Percentiles rank a stretch among this genome's conserved stretches.
phyloP scores from a whole-genome alignment of 53 echinoderm and acorn worm genomes.

The Hippasteria phrygiana region DNA sequence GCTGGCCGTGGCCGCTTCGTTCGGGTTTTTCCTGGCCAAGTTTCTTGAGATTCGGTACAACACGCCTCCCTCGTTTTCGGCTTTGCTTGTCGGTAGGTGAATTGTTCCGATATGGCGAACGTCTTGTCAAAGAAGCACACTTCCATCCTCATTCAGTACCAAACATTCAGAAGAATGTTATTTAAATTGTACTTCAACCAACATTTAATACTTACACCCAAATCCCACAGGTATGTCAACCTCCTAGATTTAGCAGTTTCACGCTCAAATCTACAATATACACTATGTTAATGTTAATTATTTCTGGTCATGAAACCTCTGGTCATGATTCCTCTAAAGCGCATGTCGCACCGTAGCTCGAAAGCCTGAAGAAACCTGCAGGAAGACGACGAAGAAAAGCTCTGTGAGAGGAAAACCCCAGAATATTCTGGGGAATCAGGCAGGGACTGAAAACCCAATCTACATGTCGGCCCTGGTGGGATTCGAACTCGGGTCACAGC shows the following conservation, averaged over 20 bases:
- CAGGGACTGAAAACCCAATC: too few relatives aligned
- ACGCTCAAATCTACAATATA: background rate
- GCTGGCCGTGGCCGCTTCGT: constrained; percentile 48
- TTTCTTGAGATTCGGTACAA: constrained; percentile 68
- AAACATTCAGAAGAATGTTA: background rate
- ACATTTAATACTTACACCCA: background rate
- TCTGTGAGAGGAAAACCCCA: too few relatives aligned
- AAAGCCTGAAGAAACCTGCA: too few relatives aligned
- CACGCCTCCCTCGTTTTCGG: constrained; percentile 20
- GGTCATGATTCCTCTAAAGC: too few relatives aligned
- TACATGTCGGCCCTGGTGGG: too few relatives aligned
- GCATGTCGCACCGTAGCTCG: too few relatives aligned
- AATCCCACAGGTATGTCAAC: background rate
- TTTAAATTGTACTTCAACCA: background rate
- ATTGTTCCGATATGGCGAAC: background rate
- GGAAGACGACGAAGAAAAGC: too few relatives aligned
- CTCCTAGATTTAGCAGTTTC: background rate
- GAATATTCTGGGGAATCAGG: too few relatives aligned
- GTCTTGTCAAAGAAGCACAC: background rate
- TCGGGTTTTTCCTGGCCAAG: constrained; percentile 68
- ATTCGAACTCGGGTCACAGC: too few relatives aligned
- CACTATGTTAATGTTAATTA: too few relatives aligned
- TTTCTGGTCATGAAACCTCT: too few relatives aligned
- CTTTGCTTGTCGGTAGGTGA: constrained; percentile 55
- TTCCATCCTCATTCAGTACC: background rate